phyloP scores from a whole-genome alignment of 2,888 invertebrate species.

The Coremacera marginata region DNA sequence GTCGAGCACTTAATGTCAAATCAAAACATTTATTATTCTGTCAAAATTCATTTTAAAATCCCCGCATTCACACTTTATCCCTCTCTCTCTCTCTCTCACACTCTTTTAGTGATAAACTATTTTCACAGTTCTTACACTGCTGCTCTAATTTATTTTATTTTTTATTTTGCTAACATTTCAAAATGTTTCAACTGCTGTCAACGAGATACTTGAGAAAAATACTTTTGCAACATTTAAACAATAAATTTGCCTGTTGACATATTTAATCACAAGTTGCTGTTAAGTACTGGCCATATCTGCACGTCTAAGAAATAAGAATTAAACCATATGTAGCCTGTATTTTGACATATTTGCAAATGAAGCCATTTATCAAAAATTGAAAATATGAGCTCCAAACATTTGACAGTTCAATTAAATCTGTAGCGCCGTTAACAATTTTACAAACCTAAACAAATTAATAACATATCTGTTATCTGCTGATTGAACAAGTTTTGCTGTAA shows the following conservation, averaged over 20 bases:
- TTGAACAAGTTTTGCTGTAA: too few relatives aligned
- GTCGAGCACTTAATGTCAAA: slow-evolving; percentile 9
- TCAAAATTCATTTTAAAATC: neutral
- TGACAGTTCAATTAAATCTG: slow-evolving; percentile 27
- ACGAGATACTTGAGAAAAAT: slow-evolving; percentile 15
- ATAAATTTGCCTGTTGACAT: slow-evolving; percentile 4
- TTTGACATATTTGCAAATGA: neutral
- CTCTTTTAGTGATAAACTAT: too few relatives aligned
- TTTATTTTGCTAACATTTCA: neutral
- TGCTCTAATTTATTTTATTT: neutral
- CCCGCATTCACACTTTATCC: neutral
- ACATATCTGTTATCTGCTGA: neutral
- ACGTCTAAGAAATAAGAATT: neutral
- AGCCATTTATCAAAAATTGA: neutral
- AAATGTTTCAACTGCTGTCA: slow-evolving; percentile 19
- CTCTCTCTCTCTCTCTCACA: neutral
- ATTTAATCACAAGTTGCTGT: neutral
- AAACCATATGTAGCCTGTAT: neutral
- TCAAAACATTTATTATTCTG: slow-evolving; percentile 11
- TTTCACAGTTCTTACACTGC: too few relatives aligned
- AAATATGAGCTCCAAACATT: slow-evolving; percentile 5
- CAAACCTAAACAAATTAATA: slow-evolving; percentile 10
- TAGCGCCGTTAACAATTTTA: neutral
- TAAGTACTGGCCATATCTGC: neutral
- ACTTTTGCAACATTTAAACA: slow-evolving; percentile 27